Conservation (phyloP, 2,888 invertebrate genomes). For the Orgyia antiqua region DNA sequence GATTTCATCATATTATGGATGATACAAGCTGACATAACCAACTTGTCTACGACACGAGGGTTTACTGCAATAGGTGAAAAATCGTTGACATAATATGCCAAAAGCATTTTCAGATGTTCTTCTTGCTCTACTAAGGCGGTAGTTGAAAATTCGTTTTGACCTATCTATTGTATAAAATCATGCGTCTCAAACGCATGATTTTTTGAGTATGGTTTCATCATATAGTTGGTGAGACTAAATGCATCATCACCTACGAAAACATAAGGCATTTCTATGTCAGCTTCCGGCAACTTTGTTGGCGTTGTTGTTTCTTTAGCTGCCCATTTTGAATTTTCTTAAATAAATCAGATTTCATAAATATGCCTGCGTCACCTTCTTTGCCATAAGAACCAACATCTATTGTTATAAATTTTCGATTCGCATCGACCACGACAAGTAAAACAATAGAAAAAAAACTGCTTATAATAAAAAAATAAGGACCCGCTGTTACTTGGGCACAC, state of each 20-base stretch:
- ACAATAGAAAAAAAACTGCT: conserved; percentile 7
- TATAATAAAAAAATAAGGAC: conserved; percentile 3
- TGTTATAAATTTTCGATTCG: no score
- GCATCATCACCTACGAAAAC: conserved; percentile 4
- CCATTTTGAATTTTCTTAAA: conserved; percentile 8
- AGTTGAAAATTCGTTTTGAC: no score
- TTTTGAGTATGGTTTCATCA: conserved; percentile 7
- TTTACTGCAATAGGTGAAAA: conserved; percentile 6
- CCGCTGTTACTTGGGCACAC: conserved; percentile 1
- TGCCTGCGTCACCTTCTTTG: conserved; percentile 5
- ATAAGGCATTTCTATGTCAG: conserved; percentile 9
- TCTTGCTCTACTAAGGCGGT: conserved; percentile 6
- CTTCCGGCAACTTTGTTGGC: conserved; percentile 9
- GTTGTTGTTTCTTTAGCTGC: conserved; percentile 4
- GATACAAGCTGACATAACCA: conserved; percentile 9
- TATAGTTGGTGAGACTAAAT: conserved; percentile 5
- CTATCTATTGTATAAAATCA: no score
- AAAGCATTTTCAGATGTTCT: conserved; percentile 10
- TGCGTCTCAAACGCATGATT: conserved; percentile 8
- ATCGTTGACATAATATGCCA: no score
- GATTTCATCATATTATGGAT: conserved; percentile 11
- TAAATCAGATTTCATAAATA: conserved; percentile 5
- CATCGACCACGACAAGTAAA: conserved; percentile 6
- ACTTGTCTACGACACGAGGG: conserved; percentile 5
- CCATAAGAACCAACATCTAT: conserved; percentile 7